These are phyloP conservation scores for Crambe crambe DNA, from an alignment of 37 sponge, comb jelly and placozoan species.

Conservation along the genomic window DNA sequence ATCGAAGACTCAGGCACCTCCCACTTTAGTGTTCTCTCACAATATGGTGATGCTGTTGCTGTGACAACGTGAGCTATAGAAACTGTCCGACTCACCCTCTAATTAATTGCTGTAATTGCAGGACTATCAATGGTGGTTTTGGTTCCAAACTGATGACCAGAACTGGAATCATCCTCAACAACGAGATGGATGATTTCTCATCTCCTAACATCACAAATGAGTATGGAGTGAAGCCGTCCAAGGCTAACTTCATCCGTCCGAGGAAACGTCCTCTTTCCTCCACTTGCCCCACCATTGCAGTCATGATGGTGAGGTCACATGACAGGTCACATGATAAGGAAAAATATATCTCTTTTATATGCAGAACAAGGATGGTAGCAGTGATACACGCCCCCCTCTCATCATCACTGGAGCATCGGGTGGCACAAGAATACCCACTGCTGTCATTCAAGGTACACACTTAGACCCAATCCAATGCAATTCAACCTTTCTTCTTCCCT, in stretches of 20 bases:
- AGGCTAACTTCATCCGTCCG: constrained; percentile 78
- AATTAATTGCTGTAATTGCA: not conserved
- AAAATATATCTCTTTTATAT: not conserved
- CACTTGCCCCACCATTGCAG: constrained; percentile 57
- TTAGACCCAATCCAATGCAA: not conserved
- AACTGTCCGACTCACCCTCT: too few species aligned
- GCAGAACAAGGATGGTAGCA: not conserved
- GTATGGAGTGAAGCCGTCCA: constrained; percentile 53
- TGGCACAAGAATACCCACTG: constrained; percentile 64
- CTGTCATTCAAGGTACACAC: constrained; percentile 55
- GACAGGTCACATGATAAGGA: not conserved
- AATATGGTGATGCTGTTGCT: constrained; percentile 84
- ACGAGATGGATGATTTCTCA: constrained; percentile 96
- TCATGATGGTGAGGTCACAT: constrained; percentile 10
- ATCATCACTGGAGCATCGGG: constrained; percentile 68
- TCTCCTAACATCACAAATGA: constrained; percentile 76
- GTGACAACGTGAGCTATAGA: constrained; percentile 70
- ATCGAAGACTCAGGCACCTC: constrained; percentile 65
- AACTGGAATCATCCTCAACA: constrained; percentile 87
- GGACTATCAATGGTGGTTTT: constrained; percentile 84
- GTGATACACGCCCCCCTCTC: not conserved
- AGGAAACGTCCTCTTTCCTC: constrained; percentile 87
- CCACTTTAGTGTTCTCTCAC: constrained; percentile 73
- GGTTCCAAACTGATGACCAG: constrained; percentile 79
- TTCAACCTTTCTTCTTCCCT: not conserved